These are phyloP conservation scores for Lophochroa leadbeateri DNA, from an alignment of 2,113 vertebrate species.

Conservation along the genomic window DNA sequence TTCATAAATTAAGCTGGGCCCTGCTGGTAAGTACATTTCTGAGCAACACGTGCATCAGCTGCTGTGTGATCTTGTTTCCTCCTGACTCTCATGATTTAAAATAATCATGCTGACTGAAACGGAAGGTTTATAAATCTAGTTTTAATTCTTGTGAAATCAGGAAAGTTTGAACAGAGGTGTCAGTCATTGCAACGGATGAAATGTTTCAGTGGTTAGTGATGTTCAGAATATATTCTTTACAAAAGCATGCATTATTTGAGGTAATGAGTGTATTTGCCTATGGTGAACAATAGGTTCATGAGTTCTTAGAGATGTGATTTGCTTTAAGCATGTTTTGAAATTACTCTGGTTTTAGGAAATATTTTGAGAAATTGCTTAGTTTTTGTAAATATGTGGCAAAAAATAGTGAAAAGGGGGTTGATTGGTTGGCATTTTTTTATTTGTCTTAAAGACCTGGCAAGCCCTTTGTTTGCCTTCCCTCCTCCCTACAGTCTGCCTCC, in stretches of 20 bases:
- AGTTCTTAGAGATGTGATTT: neutral
- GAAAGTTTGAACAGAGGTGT: neutral
- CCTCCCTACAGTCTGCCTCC: neutral
- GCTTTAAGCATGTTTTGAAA: neutral
- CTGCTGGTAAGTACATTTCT: neutral
- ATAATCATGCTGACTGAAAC: neutral
- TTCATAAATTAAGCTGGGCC: neutral
- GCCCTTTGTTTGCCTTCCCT: slow-evolving; percentile 8
- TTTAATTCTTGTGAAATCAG: neutral
- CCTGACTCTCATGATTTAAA: neutral
- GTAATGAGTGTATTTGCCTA: accelerated
- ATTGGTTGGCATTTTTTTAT: neutral
- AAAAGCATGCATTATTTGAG: neutral
- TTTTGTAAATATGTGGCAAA: neutral
- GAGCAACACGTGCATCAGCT: neutral
- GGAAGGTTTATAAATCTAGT: neutral
- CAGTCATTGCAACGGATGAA: neutral
- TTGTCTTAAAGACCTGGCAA: neutral
- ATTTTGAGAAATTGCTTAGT: neutral
- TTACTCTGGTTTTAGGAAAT: neutral
- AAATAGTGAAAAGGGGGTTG: neutral
- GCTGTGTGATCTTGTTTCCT: neutral
- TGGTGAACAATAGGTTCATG: neutral
- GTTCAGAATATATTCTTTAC: neutral
- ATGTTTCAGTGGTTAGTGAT: neutral